A percentile compares a stretch with the other conserved stretches of the same genome.
Conservation (phyloP, 2,888 invertebrate genomes). For the Panopea generosa region DNA sequence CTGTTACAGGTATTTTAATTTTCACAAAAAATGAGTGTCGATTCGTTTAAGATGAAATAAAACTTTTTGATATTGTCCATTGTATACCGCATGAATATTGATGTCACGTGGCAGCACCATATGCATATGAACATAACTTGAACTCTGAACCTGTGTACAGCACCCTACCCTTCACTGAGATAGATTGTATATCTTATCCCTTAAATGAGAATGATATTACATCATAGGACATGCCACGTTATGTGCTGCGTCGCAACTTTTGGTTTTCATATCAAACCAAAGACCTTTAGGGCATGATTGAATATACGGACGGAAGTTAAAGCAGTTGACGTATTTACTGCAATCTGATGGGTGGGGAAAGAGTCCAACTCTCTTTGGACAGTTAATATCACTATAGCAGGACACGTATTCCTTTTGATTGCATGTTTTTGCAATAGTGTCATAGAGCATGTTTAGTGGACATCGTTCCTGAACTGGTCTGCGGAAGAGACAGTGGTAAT, state of each 20-base stretch:
- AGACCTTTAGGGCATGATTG: slow-evolving; percentile 62
- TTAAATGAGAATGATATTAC: no score
- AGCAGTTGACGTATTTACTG: slow-evolving; percentile 69
- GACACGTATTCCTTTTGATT: slow-evolving; percentile 70
- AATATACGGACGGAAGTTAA: slow-evolving; percentile 68
- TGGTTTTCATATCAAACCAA: slow-evolving; percentile 84
- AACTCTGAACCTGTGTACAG: no score
- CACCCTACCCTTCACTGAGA: no score
- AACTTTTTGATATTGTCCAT: no score
- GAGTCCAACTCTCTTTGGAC: slow-evolving; percentile 62
- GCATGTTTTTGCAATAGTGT: slow-evolving; percentile 65
- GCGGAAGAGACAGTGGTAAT: slow-evolving; percentile 65
- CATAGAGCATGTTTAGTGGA: slow-evolving; percentile 66
- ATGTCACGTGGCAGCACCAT: no score
- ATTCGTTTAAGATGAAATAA: no score
- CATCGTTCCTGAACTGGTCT: slow-evolving; percentile 66
- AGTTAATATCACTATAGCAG: slow-evolving; percentile 67
- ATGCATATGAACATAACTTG: no score
- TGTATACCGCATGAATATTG: no score
- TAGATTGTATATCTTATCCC: no score
- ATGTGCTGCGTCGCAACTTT: slow-evolving; percentile 59
- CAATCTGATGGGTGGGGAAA: slow-evolving; percentile 69
- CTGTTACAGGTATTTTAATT: no score
- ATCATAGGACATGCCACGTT: slow-evolving; percentile 58
- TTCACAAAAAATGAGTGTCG: no score